Conservation (phyloP, 2,113 vertebrate genomes). For the Rhodinocichla rosea region DNA sequence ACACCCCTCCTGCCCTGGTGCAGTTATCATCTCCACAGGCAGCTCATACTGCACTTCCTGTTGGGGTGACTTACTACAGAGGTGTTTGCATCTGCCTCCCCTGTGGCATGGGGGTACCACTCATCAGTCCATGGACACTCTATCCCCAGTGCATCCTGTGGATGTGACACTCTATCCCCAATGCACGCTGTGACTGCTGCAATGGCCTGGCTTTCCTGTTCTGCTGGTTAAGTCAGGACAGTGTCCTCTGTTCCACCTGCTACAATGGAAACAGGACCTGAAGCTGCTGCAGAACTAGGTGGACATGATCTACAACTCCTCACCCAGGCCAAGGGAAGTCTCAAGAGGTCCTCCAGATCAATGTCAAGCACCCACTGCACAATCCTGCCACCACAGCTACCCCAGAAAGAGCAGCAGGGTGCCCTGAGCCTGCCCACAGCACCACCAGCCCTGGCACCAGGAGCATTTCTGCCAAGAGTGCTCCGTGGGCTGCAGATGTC, state of each 20-base stretch:
- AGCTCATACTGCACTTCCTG: background rate
- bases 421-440: background rate
- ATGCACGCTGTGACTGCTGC: accelerated
- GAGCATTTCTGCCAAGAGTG: background rate
- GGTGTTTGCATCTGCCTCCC: background rate
- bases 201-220: accelerated
- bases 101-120: background rate
- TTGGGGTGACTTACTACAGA: background rate
- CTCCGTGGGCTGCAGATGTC: background rate
- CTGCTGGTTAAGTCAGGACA: too few relatives aligned
- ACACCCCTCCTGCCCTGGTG: background rate
- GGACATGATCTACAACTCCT: background rate
- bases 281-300: background rate
- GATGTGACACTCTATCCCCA: accelerated
- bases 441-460: background rate
- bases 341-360: background rate
- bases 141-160: accelerated
- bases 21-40: background rate
- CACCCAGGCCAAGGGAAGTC: accelerated
- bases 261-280: background rate
- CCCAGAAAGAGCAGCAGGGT: accelerated
- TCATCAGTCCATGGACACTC: background rate
- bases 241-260: background rate
- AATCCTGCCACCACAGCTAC: background rate
- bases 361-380: background rate